These are phyloP conservation scores for Bombylius discolor DNA, from an alignment of 2,888 invertebrate species.

Conservation along the genomic window DNA sequence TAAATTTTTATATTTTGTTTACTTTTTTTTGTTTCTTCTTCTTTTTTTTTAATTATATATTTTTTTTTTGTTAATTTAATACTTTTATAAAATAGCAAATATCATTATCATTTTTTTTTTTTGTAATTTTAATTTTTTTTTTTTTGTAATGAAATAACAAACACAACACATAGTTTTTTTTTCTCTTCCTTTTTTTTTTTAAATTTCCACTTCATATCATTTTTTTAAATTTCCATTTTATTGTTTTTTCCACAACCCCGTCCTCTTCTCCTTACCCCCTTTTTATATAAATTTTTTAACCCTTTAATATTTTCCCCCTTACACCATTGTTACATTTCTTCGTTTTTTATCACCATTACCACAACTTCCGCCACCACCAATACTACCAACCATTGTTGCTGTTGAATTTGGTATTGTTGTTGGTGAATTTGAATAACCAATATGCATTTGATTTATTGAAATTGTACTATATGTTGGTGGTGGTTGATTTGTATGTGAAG, in stretches of 20 bases:
- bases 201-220: neutral
- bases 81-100: neutral
- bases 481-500: constrained; percentile 15
- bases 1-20: neutral
- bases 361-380: constrained; percentile 31
- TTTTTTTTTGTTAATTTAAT: neutral
- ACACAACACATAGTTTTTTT: neutral
- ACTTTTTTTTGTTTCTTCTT: neutral
- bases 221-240: neutral
- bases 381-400: constrained; percentile 13
- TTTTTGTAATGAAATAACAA: neutral
- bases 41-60: neutral
- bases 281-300: too few species aligned
- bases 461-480: constrained; percentile 33
- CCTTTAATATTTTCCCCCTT: constrained; percentile 15
- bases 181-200: neutral
- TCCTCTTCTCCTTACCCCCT: too few species aligned
- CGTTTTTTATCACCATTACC: constrained; percentile 37
- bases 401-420: constrained; percentile 17
- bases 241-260: too few species aligned
- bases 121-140: neutral
- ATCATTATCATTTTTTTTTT: neutral
- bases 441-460: constrained; percentile 17
- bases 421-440: constrained; percentile 23
- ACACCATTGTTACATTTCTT: constrained; percentile 49